Percentiles rank a stretch among this genome's conserved stretches.
Evolutionary conservation across 1,140 invertebrate species (phyloP).

Genomic region (Aphelenchoides fujianensis): DNA sequence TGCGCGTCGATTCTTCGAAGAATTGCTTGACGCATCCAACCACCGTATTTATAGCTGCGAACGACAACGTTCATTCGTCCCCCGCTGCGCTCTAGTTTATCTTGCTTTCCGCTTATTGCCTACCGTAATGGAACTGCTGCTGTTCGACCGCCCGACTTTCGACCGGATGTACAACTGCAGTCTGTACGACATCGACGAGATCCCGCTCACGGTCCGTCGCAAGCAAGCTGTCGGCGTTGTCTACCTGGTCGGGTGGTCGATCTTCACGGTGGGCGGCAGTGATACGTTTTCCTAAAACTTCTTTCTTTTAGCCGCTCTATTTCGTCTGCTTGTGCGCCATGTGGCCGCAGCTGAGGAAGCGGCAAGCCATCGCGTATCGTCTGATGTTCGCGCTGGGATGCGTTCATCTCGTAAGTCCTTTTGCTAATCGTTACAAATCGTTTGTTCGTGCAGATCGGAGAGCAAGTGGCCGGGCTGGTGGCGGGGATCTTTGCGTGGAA

Average conservation of each 20-base stretch:
- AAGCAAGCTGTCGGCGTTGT: slow-evolving; percentile 21
- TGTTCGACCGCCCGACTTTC: background rate
- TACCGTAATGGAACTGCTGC: background rate
- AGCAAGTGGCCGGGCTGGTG: background rate
- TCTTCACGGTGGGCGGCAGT: background rate
- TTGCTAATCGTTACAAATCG: background rate
- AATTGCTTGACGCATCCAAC: too few relatives aligned
- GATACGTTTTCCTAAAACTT: too few relatives aligned
- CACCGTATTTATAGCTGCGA: too few relatives aligned
- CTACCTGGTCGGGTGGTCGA: background rate
- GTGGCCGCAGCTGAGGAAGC: background rate
- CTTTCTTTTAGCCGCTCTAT: background rate
- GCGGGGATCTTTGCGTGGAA: too few relatives aligned
- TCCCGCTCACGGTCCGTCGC: slow-evolving; percentile 35
- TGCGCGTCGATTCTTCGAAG: too few relatives aligned
- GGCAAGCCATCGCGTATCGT: too few relatives aligned
- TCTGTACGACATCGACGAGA: slow-evolving; percentile 27
- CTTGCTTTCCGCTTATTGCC: too few relatives aligned
- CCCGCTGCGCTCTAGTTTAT: too few relatives aligned
- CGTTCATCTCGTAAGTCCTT: too few relatives aligned
- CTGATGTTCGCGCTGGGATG: too few relatives aligned
- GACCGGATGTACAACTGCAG: slow-evolving; percentile 35
- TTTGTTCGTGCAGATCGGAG: background rate
- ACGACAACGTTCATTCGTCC: too few relatives aligned
- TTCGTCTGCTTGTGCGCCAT: background rate